Base-by-base conservation (phyloP, 2,888 invertebrate species). In the Cephonodes hylas region DNA sequence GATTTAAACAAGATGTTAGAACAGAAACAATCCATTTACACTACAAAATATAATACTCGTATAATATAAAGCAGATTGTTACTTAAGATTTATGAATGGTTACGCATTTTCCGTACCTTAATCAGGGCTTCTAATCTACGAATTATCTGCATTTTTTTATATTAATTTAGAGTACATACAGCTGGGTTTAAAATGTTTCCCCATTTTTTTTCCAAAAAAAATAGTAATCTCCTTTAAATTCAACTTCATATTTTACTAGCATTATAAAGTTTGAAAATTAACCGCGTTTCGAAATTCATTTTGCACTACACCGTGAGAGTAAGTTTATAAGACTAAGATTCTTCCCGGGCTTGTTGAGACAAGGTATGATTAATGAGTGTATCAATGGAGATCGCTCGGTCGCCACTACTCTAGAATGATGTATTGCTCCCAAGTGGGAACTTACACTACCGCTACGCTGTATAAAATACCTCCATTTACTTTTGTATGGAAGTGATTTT, bases 341-440 rank as follows among this genome's bases (percentile, higher is more conserved):
- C 53, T 53, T 53, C 18, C 53, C 18, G 31, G n/a, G n/a, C n/a
- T n/a, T 45, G 22, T 4, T 62, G 61, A 76, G 79, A 76, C 74
- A 73, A 74, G 74, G 71, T 79, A 79, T 85, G 86, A 85, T 86
- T 82, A 84, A 86, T 85, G 82, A 65, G 66, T 67, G 70, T 74
- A 76, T 80, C 83, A 79, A 80, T 80, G 76, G 74, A 77, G 80
- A 79, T 78, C 75, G 77, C 74, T 74, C 75, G 74, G 75, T 74
- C 73, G 23, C 73, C 68, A 63, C 64, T 71, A 66, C 61, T 10
- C 63, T 67, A 56, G 23, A 64, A 62, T 83, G 82, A 84, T 82
- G 72, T 78, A 84, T 84, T 74, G 69, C 77, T 66, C 63, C 64
- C 61, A 61, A 46, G 59, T 59, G 44, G 34, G 20, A 46, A 59